Percentiles rank a stretch among this genome's conserved stretches.
phyloP scores from a whole-genome alignment of 2,797 vertebrate genomes.

The Glossophaga mutica region DNA sequence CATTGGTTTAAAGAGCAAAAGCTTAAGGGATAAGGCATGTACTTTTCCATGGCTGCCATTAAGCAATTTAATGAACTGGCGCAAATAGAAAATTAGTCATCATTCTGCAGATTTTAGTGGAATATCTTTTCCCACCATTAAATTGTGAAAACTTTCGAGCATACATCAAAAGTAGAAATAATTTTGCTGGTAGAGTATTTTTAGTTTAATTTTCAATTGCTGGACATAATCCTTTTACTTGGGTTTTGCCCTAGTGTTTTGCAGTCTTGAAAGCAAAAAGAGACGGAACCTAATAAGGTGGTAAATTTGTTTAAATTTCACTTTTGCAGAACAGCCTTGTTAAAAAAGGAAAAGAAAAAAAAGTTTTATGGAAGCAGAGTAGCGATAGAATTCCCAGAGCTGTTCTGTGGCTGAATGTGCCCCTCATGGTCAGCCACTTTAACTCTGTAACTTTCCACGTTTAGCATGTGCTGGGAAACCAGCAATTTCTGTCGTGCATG shows the following conservation, averaged over 20 bases:
- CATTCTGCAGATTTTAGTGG: constrained; percentile 12
- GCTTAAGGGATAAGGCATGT: neutral
- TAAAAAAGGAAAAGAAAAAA: neutral
- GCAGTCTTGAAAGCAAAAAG: neutral
- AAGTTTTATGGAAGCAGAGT: neutral
- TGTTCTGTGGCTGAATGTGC: neutral
- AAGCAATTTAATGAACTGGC: neutral
- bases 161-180: neutral
- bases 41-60: constrained; percentile 19
- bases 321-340: constrained; percentile 32
- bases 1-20: neutral
- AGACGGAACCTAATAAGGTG: neutral
- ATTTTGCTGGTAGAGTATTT: neutral
- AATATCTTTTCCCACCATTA: constrained; percentile 5
- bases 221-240: neutral
- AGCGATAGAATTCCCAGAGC: neutral
- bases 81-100: constrained; percentile 20
- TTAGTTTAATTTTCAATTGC: neutral
- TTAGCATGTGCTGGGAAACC: constrained; percentile 36
- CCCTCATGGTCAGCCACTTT: neutral
- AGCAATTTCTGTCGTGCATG: neutral
- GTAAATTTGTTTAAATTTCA: constrained; percentile 49
- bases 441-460: constrained; percentile 63
- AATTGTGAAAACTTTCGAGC: neutral
- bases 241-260: neutral